Evolutionary conservation across 2,797 vertebrate species (phyloP).

Genomic region (Gadopsis marmoratus): DNA sequence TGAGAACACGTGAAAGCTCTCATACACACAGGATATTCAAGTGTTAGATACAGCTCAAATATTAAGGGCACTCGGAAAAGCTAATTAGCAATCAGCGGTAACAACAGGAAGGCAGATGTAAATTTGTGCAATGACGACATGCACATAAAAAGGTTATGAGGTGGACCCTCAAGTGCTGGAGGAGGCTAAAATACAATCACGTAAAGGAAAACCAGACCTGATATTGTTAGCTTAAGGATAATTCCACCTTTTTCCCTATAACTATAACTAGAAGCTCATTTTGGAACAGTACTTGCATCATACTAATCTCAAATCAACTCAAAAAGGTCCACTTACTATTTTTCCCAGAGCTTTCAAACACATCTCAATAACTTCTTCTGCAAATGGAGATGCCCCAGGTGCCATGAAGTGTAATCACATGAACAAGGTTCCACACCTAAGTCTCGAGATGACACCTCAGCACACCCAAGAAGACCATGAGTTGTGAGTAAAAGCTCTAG

Average conservation of each 20-base stretch:
- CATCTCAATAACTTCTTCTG: neutral
- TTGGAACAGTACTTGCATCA: neutral
- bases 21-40: constrained; percentile 42
- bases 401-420: neutral
- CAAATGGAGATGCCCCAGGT: neutral
- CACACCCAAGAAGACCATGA: neutral
- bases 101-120: constrained; percentile 34
- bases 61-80: constrained; percentile 38
- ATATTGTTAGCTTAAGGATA: neutral
- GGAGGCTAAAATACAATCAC: neutral
- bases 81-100: constrained; percentile 72
- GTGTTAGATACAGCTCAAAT: constrained; percentile 47
- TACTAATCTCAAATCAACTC: neutral
- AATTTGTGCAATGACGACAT: constrained; percentile 10
- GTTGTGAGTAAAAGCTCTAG: neutral
- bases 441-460: neutral
- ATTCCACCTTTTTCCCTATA: neutral
- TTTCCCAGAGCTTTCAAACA: neutral
- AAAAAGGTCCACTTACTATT: neutral
- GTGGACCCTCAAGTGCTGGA: neutral
- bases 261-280: neutral
- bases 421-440: neutral
- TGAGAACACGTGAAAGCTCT: constrained; percentile 18
- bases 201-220: neutral
- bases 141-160: constrained; percentile 12